Conservation (phyloP, 2,888 invertebrate species). For the Pogonocherus hispidulus region DNA sequence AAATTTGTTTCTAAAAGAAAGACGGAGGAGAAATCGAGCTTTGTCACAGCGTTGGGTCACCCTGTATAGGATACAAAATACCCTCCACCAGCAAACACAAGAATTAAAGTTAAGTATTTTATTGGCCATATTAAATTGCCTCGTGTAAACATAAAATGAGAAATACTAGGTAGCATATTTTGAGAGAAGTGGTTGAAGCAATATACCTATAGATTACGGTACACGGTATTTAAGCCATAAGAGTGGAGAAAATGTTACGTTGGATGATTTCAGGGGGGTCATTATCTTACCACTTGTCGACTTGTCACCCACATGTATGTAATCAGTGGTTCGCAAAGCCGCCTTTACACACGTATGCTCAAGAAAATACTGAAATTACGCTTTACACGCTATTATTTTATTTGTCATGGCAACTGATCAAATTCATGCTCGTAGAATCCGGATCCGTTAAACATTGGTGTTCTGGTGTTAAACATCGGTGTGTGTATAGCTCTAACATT, state of each 20-base stretch:
- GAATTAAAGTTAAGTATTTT: slow-evolving; percentile 2
- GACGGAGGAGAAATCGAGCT: too few relatives aligned
- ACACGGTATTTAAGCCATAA: slow-evolving; percentile 29
- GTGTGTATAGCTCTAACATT: too few relatives aligned
- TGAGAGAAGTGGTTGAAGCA: slow-evolving; percentile 52
- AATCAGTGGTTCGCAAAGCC: slow-evolving; percentile 46
- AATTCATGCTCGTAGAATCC: slow-evolving; percentile 2
- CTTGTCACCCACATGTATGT: slow-evolving; percentile 49
- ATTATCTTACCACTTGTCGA: slow-evolving; percentile 53
- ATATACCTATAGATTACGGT: slow-evolving; percentile 12
- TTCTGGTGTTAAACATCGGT: too few relatives aligned
- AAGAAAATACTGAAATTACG: slow-evolving; percentile 47
- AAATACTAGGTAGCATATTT: neutral
- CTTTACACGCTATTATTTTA: slow-evolving; percentile 38
- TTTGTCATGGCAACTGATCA: slow-evolving; percentile 26
- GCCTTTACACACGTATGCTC: slow-evolving; percentile 42
- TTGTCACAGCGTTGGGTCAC: too few relatives aligned
- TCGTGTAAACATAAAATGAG: neutral
- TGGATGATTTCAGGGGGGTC: slow-evolving; percentile 49
- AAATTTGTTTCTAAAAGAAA: too few relatives aligned
- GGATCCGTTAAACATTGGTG: neutral
- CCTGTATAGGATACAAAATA: too few relatives aligned
- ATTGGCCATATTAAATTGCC: neutral
- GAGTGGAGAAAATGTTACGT: slow-evolving; percentile 43
- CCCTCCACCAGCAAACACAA: too few relatives aligned